Evolutionary conservation across 2,888 invertebrate species (phyloP).

Genomic region (Philhelius pedissequus): DNA sequence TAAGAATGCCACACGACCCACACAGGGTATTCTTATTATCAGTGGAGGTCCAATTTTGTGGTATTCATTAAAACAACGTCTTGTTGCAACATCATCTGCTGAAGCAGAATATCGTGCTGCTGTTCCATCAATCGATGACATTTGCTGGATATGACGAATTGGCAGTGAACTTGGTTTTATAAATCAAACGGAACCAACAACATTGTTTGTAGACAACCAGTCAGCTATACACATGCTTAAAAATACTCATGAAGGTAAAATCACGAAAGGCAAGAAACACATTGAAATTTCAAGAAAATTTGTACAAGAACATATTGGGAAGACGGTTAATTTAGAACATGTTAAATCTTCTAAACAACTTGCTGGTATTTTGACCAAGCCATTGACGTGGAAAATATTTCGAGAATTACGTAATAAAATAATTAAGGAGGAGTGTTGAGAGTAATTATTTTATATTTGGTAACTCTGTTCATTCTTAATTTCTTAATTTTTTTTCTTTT

Average conservation of each 20-base stretch:
- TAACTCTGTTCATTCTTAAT: too few relatives aligned
- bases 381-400: constrained; percentile 1
- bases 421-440: too few relatives aligned
- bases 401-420: too few relatives aligned
- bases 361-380: neutral
- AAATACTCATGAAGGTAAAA: neutral
- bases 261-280: constrained; percentile 3
- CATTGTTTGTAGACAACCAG: neutral
- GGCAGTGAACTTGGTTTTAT: neutral
- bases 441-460: too few relatives aligned
- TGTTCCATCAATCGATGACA: neutral
- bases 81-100: neutral
- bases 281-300: constrained; percentile 21
- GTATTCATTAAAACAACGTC: neutral
- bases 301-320: constrained; percentile 5
- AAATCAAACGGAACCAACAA: neutral
- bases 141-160: constrained; percentile 2
- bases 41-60: neutral
- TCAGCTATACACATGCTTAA: neutral
- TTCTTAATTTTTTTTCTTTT: too few relatives aligned
- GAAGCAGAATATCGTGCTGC: too few relatives aligned
- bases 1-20: too few relatives aligned
- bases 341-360: neutral
- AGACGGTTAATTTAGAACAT: neutral
- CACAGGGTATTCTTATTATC: too few relatives aligned